Evolutionary conservation across 2,797 vertebrate genomes (phyloP), one percentile per base, ranked within the genome.

Genomic region (Fundulus diaphanus): DNA sequence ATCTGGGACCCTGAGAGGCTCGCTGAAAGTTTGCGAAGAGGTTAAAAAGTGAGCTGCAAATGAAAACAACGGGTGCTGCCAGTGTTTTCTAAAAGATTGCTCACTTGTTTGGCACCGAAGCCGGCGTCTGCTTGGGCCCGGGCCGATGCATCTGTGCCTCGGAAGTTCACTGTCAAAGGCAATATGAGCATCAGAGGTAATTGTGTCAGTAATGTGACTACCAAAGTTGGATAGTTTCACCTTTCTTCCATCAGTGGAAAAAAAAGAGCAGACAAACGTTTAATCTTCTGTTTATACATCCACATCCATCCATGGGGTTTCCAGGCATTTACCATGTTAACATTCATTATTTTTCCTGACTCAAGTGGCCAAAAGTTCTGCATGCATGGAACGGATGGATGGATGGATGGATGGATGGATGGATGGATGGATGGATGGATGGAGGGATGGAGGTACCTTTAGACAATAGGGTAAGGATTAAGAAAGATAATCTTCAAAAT

Each of bases 151-250:
- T 92, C 92, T 90, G 90, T 56, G 82, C 78, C 83, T 88, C 88
- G 90, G 93, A 93, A 92, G 92, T 92, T 91, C 85, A 78, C 90
- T 84, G 92, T 92, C 91, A 90, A 71, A 88, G 54, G 75, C 73
- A 88, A 93, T 92, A 84, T 78, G 76, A 78, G 46, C 52, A 85
- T 92, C 90, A 87, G 76, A 81, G 80, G 80, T 66, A 72, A 88
- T 90, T 44, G 73, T 81, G 86, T 92, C 87, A 88, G 92, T 87
- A 91, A 92, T 80, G 84, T 89, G 93, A 93, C 92, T 91, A 84
- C 76, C 42, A 24, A 81, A 89, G 82, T 87, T 89, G 87, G 85
- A 91, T 54, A 77, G 73, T 5, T 88, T 83, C 65, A 82, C 83
- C 83, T 88, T 85, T 82, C 80, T 76, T 73, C 56, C 77, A 68